These are phyloP conservation scores for Merops nubicus DNA, from an alignment of 2,113 vertebrate species.

Conservation along the genomic window DNA sequence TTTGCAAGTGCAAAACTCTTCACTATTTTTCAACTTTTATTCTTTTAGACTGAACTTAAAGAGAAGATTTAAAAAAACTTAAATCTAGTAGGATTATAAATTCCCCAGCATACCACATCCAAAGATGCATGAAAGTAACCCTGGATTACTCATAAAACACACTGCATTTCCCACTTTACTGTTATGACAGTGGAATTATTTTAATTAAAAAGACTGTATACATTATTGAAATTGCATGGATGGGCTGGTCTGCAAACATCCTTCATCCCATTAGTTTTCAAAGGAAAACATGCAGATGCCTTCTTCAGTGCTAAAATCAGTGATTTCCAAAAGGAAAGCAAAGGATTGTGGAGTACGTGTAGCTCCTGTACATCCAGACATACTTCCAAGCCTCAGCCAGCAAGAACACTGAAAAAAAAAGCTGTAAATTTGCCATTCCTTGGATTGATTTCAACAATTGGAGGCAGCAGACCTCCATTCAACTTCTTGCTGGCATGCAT, in stretches of 20 bases:
- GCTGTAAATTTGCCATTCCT: background rate
- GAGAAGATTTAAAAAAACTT: background rate
- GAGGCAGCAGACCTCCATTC: background rate
- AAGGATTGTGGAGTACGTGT: background rate
- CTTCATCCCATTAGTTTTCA: background rate
- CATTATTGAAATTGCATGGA: background rate
- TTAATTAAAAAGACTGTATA: background rate
- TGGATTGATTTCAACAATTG: background rate
- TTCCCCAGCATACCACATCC: background rate
- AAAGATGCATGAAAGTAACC: background rate
- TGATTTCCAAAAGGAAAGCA: background rate
- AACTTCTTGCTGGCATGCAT: background rate
- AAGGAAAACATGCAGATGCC: background rate
- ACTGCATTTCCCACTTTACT: background rate
- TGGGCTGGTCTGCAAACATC: background rate
- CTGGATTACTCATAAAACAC: background rate
- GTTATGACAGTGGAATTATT: background rate
- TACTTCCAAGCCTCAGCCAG: background rate
- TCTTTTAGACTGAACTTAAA: background rate
- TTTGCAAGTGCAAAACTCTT: background rate
- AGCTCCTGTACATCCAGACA: background rate
- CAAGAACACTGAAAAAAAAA: background rate
- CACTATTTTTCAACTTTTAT: background rate
- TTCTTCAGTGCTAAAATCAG: background rate
- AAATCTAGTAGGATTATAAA: background rate